These are phyloP conservation scores for Semnornis frantzii DNA, from an alignment of 2,113 vertebrate species.

Conservation along the genomic window DNA sequence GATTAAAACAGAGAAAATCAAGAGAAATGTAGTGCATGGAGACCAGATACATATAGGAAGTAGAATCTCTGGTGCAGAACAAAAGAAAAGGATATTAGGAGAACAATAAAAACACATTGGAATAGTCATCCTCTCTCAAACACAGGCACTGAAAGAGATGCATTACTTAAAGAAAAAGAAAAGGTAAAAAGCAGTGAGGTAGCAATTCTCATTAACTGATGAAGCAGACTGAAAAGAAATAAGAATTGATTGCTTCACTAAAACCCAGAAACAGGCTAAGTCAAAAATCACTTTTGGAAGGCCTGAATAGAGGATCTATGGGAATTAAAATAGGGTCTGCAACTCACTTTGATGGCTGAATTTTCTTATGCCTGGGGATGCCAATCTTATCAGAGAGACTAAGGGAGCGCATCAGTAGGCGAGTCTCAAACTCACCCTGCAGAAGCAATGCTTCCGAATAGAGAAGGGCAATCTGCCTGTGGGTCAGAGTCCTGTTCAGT, in stretches of 20 bases:
- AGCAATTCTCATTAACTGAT: conserved; percentile 48
- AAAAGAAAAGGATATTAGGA: conserved; percentile 37
- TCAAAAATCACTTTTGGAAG: conserved; percentile 25
- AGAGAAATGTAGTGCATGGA: conserved; percentile 46
- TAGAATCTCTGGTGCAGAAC: conserved; percentile 35
- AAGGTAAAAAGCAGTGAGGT: conserved; percentile 47
- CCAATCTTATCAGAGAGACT: neutral
- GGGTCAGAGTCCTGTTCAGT: too few species aligned
- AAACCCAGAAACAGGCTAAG: neutral
- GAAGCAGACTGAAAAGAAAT: conserved; percentile 54
- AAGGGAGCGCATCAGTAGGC: neutral
- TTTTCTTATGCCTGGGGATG: neutral
- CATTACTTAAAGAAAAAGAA: conserved; percentile 38
- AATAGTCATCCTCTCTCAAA: conserved; percentile 36
- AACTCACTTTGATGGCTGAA: neutral
- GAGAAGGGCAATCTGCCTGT: neutral
- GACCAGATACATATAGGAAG: conserved; percentile 34
- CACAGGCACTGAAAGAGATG: neutral
- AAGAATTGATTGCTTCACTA: conserved; percentile 43
- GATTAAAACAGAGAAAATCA: conserved; percentile 62
- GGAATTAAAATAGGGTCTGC: neutral
- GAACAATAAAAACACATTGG: conserved; percentile 15
- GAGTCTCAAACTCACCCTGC: neutral
- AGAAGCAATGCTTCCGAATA: neutral
- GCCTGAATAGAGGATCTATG: neutral